A percentile compares a stretch with the other conserved stretches of the same genome.
Conservation (phyloP, 2,797 vertebrate species). For the Halcyon chelicuti region DNA sequence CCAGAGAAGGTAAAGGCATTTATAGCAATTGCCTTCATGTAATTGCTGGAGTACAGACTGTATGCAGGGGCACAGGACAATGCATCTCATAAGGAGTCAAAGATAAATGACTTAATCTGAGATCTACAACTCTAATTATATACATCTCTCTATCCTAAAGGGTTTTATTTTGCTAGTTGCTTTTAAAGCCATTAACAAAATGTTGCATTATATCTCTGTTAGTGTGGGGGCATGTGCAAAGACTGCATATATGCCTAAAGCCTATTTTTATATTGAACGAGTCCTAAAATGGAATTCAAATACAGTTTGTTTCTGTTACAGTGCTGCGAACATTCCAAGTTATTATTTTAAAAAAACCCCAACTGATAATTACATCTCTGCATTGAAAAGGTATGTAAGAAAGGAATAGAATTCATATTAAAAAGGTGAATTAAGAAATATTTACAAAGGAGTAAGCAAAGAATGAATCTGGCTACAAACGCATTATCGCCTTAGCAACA, state of each 20-base stretch:
- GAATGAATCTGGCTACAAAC: background rate
- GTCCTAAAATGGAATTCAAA: constrained; percentile 34
- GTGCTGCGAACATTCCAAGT: background rate
- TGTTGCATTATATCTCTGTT: constrained; percentile 27
- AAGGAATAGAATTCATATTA: background rate
- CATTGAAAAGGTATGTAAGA: background rate
- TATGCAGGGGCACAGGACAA: constrained; percentile 28
- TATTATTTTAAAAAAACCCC: background rate
- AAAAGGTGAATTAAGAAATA: constrained; percentile 1
- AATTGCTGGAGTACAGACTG: background rate
- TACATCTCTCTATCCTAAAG: background rate
- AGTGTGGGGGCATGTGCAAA: background rate
- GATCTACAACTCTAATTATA: constrained; percentile 47
- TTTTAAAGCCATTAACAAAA: constrained; percentile 40
- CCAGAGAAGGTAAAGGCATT: constrained; percentile 27
- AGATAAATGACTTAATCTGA: constrained; percentile 52
- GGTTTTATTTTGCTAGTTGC: constrained; percentile 40
- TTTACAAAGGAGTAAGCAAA: background rate
- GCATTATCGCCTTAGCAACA: constrained; percentile 9
- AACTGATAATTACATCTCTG: background rate
- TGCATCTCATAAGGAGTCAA: constrained; percentile 20
- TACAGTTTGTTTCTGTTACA: constrained; percentile 5
- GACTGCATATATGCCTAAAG: background rate
- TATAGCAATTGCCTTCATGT: constrained; percentile 20
- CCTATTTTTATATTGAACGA: background rate